Base-by-base conservation (phyloP, 2,113 vertebrate species). In the Turnix velox region DNA sequence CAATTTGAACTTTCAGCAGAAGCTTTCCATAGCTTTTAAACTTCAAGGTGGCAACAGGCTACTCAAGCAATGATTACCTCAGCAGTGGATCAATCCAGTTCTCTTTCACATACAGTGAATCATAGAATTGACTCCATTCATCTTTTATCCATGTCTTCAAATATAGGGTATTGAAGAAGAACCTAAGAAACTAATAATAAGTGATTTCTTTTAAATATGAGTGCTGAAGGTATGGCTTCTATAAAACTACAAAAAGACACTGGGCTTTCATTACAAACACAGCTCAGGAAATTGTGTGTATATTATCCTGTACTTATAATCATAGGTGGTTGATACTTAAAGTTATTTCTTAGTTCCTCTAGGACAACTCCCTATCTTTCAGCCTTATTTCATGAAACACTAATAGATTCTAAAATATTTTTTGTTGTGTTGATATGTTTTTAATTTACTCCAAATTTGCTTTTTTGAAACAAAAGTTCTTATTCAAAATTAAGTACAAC, bases 101-200 rank as follows among this genome's bases (percentile, higher is more conserved):
- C 84, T 98, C 89, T 59, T 97, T 97, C 72, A 99, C 98, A 11
- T 98, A 98, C 30, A 65, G 40, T 1, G 94, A 93, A 79, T 99
- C 98, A 0, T 99, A 99, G 90, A 99, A 74, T 12, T 87, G 96
- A 97, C 97, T 99, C 99, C 99, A 99, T 93, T 99, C 98, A 3
- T 98, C 97, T 96, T 97, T 98, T 94, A 99, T 98, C 98, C 98
- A 99, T 0, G 98, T 98, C 80, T 94, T 98, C 77, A 99, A 97
- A 95, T 99, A 95, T 55, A 95, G 57, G 45, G 88, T 85, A 96
- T 97, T 98, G 97, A 99, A 98, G 97, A 99, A 98, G 97, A 99
- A 99, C 61, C 96, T 95, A 73, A 99, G 98, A 97, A 99, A 99
- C 99, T 99, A 88, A 69, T 16, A 79, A 95, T 17, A 94, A 55